These are phyloP conservation scores for Eilema caniola DNA, from an alignment of 2,888 invertebrate species.

Conservation along the genomic window DNA sequence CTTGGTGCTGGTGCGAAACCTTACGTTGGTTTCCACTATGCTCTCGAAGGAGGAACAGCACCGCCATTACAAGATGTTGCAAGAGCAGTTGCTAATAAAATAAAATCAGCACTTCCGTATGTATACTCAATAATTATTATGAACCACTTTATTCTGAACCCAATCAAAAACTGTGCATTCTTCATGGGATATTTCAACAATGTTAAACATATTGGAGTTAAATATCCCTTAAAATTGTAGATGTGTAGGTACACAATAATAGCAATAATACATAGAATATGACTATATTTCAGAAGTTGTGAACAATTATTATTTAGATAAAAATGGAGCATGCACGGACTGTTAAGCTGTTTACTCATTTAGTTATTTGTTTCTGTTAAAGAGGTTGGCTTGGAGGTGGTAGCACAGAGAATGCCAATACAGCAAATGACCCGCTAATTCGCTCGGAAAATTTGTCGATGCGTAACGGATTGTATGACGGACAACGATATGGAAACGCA, in stretches of 20 bases:
- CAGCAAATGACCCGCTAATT: constrained; percentile 81
- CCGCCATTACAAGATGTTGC: constrained; percentile 97
- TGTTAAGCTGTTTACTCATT: background rate
- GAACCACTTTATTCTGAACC: background rate
- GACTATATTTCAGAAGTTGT: too few relatives aligned
- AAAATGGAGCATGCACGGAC: too few relatives aligned
- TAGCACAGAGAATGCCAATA: constrained; percentile 62
- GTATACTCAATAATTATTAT: constrained; percentile 60
- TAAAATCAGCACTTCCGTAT: constrained; percentile 93
- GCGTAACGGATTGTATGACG: constrained; percentile 94
- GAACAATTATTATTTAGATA: too few relatives aligned
- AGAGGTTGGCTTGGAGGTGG: constrained; percentile 82
- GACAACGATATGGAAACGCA: constrained; percentile 90
- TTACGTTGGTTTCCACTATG: constrained; percentile 95
- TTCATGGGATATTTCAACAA: too few relatives aligned
- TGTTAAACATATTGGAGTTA: too few relatives aligned
- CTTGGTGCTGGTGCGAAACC: constrained; percentile 93
- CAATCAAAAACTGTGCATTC: too few relatives aligned
- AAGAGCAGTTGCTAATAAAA: constrained; percentile 95
- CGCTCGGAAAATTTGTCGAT: constrained; percentile 91
- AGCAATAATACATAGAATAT: too few relatives aligned
- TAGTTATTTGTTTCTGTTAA: background rate
- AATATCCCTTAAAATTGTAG: too few relatives aligned
- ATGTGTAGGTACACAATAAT: too few relatives aligned
- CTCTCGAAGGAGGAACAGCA: constrained; percentile 93